Conservation (phyloP, 2,797 vertebrate genomes). For the Spea hammondii region DNA sequence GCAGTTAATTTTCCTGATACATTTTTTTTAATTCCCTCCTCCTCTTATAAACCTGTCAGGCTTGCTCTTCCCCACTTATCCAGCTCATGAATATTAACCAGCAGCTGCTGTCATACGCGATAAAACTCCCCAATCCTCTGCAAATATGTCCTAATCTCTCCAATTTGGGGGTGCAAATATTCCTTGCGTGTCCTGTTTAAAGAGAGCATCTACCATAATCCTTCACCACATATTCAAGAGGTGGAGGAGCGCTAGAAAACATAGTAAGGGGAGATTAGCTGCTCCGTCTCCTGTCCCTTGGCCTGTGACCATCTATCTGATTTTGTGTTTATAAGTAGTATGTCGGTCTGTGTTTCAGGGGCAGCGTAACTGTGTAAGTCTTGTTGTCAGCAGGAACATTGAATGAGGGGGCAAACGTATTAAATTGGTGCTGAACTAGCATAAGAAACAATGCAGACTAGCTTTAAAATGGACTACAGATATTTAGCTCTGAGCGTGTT, state of each 20-base stretch:
- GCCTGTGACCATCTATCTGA: conserved; percentile 49
- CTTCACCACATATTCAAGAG: conserved; percentile 99
- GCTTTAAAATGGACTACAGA: background rate
- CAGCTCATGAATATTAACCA: conserved; percentile 98
- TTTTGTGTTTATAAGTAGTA: conserved; percentile 49
- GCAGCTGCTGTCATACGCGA: conserved; percentile 89
- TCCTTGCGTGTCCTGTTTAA: conserved; percentile 99
- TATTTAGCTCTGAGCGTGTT: background rate
- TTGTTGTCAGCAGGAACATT: conserved; percentile 1
- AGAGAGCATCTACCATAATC: conserved; percentile 97
- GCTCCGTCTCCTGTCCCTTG: conserved; percentile 56
- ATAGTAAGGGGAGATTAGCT: conserved; percentile 82
- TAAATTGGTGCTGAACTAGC: conserved; percentile 5
- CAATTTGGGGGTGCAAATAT: conserved; percentile 99
- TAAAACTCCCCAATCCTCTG: conserved; percentile 96
- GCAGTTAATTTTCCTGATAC: conserved; percentile 55
- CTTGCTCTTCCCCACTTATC: conserved; percentile 76
- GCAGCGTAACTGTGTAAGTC: conserved; percentile 17
- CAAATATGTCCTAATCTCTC: conserved; percentile 99
- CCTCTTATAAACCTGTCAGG: conserved; percentile 66
- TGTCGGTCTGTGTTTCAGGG: conserved; percentile 26
- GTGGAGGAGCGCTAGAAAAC: conserved; percentile 84
- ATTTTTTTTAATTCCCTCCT: conserved; percentile 21
- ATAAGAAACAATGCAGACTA: background rate
- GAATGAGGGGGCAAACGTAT: conserved; percentile 9